Evolutionary conservation across 2,797 vertebrate species (phyloP), one percentile per base, ranked within the genome.

Genomic region (Chelidonichthys spinosus): DNA sequence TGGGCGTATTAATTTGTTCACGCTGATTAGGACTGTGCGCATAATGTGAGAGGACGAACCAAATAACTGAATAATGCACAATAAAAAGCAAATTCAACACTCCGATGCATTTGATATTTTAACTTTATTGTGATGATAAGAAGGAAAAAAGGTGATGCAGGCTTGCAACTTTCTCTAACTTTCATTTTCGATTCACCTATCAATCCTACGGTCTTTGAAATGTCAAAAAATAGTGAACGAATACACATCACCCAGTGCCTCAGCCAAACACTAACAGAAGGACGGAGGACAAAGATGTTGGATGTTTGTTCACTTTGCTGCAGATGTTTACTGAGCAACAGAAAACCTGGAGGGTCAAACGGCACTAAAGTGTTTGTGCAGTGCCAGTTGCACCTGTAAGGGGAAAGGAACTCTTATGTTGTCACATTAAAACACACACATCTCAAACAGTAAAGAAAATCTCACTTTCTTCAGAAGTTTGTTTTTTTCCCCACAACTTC

Each of bases 341-440:
- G 33, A 66, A 75, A 72, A 64, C 46, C 13, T 40, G 49, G 63
- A 64, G 58, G 58, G 65, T 39, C 35, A 47, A 60, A 59, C 61
- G 61, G 60, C 43, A 18, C 33, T 43, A 0, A 42, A 6, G 49
- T 70, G 66, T 83, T 81, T 82, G 62, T 72, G 49, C 37, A 42
- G 58, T 43, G 54, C 36, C 37, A 8, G 14, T 58, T 63, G 60
- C 37, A 52, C 72, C 47, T 47, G 47, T 5, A 25, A 14, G 39
- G 33, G 13, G 40, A 79, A 49, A 4, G 11, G 79, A 42, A 62
- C 54, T 46, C 18, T 49, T 14, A 61, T 63, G 62, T 54, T 36
- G 54, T 72, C 56, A 78, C 50, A 56, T 82, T 63, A 55, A 78
- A 69, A 64, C 64, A 37, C 63, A 37, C 63, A 69, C 43, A 17